Conservation (phyloP, 2,888 invertebrate genomes). For the Clusia tigrina region DNA sequence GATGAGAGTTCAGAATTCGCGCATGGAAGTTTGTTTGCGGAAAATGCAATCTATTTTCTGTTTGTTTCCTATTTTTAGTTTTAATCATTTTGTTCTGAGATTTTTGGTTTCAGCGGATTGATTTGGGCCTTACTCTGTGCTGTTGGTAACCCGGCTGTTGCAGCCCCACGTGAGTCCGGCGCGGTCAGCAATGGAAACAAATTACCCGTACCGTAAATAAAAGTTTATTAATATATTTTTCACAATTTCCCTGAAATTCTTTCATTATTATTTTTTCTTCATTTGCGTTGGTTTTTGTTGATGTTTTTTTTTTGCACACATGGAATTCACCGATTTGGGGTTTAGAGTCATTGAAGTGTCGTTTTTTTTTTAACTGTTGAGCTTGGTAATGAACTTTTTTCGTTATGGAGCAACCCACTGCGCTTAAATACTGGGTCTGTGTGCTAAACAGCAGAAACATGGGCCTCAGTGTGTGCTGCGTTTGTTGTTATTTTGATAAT, state of each 20-base stretch:
- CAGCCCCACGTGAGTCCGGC: too few species aligned
- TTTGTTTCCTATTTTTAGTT: not conserved
- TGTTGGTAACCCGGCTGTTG: too few species aligned
- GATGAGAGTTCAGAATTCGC: not conserved
- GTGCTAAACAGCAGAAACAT: not conserved
- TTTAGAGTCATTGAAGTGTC: too few species aligned
- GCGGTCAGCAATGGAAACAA: too few species aligned
- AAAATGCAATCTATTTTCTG: not conserved
- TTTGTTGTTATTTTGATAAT: too few species aligned
- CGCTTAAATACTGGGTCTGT: not conserved
- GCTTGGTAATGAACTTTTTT: too few species aligned
- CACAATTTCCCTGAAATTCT: not conserved
- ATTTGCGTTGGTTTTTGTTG: not conserved
- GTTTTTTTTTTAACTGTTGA: too few species aligned
- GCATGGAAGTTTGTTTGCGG: not conserved
- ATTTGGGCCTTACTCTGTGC: too few species aligned
- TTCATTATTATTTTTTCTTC: not conserved
- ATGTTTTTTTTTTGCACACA: not conserved
- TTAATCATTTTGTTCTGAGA: not conserved
- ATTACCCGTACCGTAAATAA: too few species aligned
- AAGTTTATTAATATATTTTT: not conserved
- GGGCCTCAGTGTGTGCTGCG: too few species aligned
- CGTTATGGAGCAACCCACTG: not conserved
- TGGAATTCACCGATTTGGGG: not conserved
- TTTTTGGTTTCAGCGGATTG: too few species aligned